A percentile compares a stretch with the other conserved stretches of the same genome.
Conservation (phyloP, 2,113 vertebrate species). For the Callospermophilus lateralis region DNA sequence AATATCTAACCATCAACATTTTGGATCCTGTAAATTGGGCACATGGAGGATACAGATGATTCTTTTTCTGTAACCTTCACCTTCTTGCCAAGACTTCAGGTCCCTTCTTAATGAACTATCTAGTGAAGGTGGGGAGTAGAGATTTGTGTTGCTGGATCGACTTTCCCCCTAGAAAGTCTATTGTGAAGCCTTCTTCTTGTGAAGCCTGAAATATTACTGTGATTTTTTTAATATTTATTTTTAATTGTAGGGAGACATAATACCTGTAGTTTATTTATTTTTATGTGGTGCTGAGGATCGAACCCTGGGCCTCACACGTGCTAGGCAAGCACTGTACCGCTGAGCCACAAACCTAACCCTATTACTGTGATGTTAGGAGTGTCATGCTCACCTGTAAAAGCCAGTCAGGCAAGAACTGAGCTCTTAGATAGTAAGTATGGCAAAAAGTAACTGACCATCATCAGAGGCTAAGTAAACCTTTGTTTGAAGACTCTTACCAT, state of each 20-base stretch:
- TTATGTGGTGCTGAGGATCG: too few species aligned
- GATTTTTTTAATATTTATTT: too few species aligned
- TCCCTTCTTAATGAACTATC: background rate
- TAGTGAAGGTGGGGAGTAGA: background rate
- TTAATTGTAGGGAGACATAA: too few species aligned
- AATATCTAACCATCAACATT: background rate
- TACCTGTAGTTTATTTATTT: too few species aligned
- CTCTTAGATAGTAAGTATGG: background rate
- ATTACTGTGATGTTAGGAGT: too few species aligned
- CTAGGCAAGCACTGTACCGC: too few species aligned
- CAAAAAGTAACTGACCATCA: background rate
- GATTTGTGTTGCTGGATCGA: background rate
- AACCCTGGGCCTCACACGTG: too few species aligned
- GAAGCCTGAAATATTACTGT: background rate
- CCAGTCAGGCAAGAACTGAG: background rate
- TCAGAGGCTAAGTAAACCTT: background rate
- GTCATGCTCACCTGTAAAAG: background rate
- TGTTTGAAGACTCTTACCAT: background rate
- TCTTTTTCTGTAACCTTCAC: background rate
- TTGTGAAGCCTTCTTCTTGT: too few species aligned
- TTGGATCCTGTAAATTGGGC: fast-evolving
- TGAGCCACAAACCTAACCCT: too few species aligned
- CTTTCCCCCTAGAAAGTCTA: background rate
- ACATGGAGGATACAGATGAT: too few species aligned
- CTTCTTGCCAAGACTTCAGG: background rate